Evolutionary conservation across 2,113 vertebrate genomes (phyloP).

Genomic region (Caloenas nicobarica): DNA sequence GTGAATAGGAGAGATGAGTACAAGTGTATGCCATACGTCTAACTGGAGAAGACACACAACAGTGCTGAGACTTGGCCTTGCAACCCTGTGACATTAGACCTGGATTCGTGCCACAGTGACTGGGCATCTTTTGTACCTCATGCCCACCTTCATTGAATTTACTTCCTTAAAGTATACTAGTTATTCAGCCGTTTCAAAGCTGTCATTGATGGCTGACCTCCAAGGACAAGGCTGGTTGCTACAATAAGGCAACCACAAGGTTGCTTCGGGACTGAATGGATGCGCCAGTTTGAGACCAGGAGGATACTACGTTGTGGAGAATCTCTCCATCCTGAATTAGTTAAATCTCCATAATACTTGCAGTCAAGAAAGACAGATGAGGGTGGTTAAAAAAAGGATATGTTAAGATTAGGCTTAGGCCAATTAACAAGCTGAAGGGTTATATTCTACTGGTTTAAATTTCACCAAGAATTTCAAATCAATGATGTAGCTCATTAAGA

Average conservation of each 20-base stretch:
- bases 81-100: not conserved
- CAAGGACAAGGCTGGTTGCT: not conserved
- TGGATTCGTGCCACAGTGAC: not conserved
- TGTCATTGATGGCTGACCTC: not conserved
- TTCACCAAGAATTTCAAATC: not conserved
- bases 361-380: not conserved
- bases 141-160: not conserved
- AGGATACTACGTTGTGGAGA: not conserved
- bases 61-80: not conserved
- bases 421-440: not conserved
- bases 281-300: not conserved
- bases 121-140: not conserved
- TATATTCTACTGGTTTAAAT: not conserved
- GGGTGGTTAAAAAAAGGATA: not conserved
- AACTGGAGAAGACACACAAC: not conserved
- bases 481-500: fast-evolving
- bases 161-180: not conserved
- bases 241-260: not conserved
- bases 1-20: not conserved
- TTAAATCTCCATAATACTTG: not conserved
- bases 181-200: not conserved
- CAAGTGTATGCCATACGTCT: not conserved
- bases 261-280: not conserved
- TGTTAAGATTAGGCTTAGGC: not conserved
- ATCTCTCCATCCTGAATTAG: not conserved